phyloP scores from a whole-genome alignment of 2,113 vertebrate genomes.

The Anoura caudifer region DNA sequence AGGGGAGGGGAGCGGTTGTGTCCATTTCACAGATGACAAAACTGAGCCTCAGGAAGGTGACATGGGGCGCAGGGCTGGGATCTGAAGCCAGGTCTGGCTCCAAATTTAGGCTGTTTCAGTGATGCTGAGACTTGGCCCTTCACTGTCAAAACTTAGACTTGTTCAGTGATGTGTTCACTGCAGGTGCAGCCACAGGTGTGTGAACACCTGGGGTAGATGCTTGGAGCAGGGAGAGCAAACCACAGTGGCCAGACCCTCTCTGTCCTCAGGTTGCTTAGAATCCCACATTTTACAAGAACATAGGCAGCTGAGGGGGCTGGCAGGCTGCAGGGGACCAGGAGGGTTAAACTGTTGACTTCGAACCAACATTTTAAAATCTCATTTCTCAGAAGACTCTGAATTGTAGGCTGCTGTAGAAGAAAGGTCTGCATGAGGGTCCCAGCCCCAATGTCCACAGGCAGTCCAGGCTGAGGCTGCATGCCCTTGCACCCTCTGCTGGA shows the following conservation, averaged over 20 bases:
- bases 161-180: accelerated
- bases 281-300: background rate
- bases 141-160: accelerated
- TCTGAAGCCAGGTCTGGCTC: background rate
- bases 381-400: background rate
- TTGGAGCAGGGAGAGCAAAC: accelerated
- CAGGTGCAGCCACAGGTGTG: background rate
- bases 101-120: background rate
- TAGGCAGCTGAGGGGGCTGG: background rate
- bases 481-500: background rate
- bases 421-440: background rate
- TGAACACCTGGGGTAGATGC: background rate
- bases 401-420: background rate
- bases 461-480: accelerated
- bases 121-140: background rate
- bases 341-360: no score
- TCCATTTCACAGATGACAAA: background rate
- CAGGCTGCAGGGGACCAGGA: background rate
- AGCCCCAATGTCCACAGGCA: no score
- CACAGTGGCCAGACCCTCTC: background rate
- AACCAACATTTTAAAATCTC: background rate
- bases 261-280: background rate
- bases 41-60: background rate
- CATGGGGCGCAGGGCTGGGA: accelerated
- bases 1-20: accelerated